phyloP scores from a whole-genome alignment of 2,888 invertebrate genomes.

The Mythimna pallens region DNA sequence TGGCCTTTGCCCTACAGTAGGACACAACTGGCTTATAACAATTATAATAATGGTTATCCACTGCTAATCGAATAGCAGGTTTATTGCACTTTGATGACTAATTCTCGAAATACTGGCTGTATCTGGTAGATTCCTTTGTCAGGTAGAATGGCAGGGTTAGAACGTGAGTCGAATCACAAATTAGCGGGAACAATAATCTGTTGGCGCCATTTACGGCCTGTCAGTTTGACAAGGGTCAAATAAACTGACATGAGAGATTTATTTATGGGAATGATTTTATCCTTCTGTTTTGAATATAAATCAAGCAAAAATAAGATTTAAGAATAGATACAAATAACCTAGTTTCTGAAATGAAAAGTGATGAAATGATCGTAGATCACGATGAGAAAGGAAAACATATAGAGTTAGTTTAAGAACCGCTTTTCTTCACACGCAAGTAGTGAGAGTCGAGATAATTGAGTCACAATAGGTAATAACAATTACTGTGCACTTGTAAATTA shows the following conservation, averaged over 20 bases:
- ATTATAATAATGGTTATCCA: neutral
- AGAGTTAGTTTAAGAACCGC: conserved; percentile 11
- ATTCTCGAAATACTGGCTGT: conserved; percentile 29
- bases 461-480: conserved; percentile 30
- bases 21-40: too few species aligned
- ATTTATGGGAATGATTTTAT: conserved; percentile 30
- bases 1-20: too few species aligned
- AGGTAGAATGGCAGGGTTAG: conserved; percentile 40
- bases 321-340: conserved; percentile 8
- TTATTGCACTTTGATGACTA: conserved; percentile 50
- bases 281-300: conserved; percentile 25
- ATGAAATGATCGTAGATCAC: conserved; percentile 12
- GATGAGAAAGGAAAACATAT: conserved; percentile 23
- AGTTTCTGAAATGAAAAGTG: conserved; percentile 31
- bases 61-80: conserved; percentile 26
- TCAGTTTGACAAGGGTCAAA: conserved; percentile 58
- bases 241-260: conserved; percentile 25
- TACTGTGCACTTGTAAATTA: conserved; percentile 14
- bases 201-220: conserved; percentile 49
- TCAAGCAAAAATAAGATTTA: conserved; percentile 11
- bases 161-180: conserved; percentile 50
- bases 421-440: conserved; percentile 39
- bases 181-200: conserved; percentile 46
- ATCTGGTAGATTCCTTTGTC: conserved; percentile 48
- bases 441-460: conserved; percentile 35